These are phyloP conservation scores for Nasonovia ribisnigri DNA, from an alignment of 2,888 invertebrate genomes.

Conservation along the genomic window DNA sequence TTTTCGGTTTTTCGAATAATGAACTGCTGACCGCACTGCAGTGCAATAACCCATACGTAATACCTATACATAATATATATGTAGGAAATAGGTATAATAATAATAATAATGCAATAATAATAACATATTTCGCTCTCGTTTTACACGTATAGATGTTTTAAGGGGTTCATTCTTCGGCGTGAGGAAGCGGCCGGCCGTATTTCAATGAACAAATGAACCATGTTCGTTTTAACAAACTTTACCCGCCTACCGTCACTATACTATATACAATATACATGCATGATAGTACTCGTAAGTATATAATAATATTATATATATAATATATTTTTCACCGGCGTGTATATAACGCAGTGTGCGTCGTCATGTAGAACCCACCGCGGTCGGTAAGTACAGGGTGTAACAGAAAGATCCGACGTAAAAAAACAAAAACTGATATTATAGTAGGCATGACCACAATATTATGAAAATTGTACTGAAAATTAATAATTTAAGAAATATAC, in stretches of 20 bases:
- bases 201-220: conserved; percentile 65
- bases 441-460: no score
- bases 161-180: not conserved
- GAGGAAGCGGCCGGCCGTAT: conserved; percentile 31
- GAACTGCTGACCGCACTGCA: not conserved
- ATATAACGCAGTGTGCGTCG: not conserved
- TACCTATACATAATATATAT: not conserved
- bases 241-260: not conserved
- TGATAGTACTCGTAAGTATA: not conserved
- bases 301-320: not conserved
- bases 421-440: no score
- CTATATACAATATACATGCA: not conserved
- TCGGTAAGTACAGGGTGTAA: not conserved
- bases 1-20: conserved; percentile 1
- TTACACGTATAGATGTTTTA: conserved; percentile 38
- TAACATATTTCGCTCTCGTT: conserved; percentile 27
- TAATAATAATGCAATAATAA: conserved; percentile 2
- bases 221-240: conserved; percentile 63
- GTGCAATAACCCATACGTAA: not conserved
- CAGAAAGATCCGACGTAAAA: no score
- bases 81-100: not conserved
- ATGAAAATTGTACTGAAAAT: no score
- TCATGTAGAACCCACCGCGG: not conserved
- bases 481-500: no score
- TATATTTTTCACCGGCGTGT: conserved; percentile 12